These are phyloP conservation scores for Chrysochloris asiatica DNA, from an alignment of 2,113 vertebrate genomes.

Conservation along the genomic window DNA sequence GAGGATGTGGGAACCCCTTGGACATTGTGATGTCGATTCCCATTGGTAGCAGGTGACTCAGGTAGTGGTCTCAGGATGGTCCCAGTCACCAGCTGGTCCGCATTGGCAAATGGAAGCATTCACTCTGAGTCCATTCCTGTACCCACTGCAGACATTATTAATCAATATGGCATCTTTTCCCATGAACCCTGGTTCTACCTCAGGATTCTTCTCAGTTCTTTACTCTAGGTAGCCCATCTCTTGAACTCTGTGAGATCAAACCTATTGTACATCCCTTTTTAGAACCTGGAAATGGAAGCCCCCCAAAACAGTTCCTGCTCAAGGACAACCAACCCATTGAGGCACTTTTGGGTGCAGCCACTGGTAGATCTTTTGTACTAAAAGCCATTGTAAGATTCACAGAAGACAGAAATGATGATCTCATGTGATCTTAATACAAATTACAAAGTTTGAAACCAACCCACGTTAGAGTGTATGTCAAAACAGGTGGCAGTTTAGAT, in stretches of 20 bases:
- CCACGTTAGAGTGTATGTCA: not conserved
- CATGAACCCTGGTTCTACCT: not conserved
- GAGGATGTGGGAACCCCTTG: not conserved
- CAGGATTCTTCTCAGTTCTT: not conserved
- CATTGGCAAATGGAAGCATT: not conserved
- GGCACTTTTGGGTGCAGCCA: not conserved
- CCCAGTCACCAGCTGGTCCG: not conserved
- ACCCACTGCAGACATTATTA: not conserved
- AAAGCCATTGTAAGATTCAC: not conserved
- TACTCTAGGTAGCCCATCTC: not conserved
- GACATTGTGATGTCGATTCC: not conserved
- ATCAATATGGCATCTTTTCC: rapidly evolving
- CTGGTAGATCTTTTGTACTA: not conserved
- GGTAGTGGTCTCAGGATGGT: not conserved
- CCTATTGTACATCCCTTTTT: not conserved
- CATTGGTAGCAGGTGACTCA: not conserved
- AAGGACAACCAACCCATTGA: not conserved
- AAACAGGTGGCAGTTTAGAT: not conserved
- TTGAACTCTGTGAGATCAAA: not conserved
- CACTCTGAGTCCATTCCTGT: rapidly evolving
- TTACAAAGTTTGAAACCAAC: not conserved
- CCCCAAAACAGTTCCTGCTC: not conserved
- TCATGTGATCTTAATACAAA: not conserved
- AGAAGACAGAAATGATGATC: not conserved
- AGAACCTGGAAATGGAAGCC: not conserved